These are phyloP conservation scores for Leuciscus idus DNA, from an alignment of 2,113 vertebrate species.

Conservation along the genomic window DNA sequence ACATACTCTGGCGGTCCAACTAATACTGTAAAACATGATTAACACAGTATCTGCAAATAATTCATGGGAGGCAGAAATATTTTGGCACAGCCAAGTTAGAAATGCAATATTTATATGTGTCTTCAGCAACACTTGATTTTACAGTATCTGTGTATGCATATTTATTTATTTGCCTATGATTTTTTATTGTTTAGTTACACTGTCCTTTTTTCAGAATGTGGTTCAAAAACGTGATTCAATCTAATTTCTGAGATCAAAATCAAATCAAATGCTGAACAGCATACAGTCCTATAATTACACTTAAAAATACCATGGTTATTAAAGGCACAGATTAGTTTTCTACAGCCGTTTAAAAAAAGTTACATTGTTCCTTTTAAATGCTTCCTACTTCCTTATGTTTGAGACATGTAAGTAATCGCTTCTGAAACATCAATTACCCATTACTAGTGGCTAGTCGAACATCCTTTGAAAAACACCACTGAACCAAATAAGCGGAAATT, in stretches of 20 bases:
- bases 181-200: neutral
- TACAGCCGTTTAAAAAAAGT: neutral
- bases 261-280: neutral
- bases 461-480: neutral
- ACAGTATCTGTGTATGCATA: neutral
- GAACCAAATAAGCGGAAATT: neutral
- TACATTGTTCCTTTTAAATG: neutral
- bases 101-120: neutral
- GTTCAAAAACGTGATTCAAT: neutral
- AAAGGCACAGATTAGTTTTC: neutral
- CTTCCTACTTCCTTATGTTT: neutral
- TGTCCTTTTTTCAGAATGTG: neutral
- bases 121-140: neutral
- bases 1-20: conserved; percentile 13
- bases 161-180: neutral
- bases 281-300: neutral
- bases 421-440: conserved; percentile 33
- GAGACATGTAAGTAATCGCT: neutral
- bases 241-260: neutral
- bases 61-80: neutral
- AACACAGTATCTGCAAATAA: neutral
- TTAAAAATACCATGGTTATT: neutral
- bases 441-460: neutral
- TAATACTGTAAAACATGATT: conserved; percentile 41
- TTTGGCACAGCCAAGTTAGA: neutral